These are phyloP conservation scores for Rana temporaria DNA, from an alignment of 2,113 vertebrate genomes.

Conservation along the genomic window DNA sequence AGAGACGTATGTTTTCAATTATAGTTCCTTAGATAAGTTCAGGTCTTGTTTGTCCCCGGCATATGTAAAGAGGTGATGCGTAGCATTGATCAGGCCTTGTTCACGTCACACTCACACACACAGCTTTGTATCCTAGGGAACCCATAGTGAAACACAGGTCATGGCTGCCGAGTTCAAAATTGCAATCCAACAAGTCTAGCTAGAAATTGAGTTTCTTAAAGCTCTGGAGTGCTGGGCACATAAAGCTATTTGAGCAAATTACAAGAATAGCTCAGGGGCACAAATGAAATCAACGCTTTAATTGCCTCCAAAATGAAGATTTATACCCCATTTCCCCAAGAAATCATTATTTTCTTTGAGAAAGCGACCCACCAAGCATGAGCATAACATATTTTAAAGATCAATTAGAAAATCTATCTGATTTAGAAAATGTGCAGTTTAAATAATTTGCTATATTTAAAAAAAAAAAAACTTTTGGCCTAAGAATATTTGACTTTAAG, in stretches of 20 bases:
- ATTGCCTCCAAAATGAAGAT: constrained; percentile 97
- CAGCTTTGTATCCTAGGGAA: constrained; percentile 9
- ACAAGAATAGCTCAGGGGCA: constrained; percentile 89
- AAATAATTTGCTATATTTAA: background rate
- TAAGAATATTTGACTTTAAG: too few species aligned
- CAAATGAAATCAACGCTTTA: constrained; percentile 92
- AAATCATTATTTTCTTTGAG: constrained; percentile 82
- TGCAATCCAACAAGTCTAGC: constrained; percentile 82
- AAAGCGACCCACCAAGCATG: constrained; percentile 67
- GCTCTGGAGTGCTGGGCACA: constrained; percentile 88
- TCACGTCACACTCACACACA: background rate
- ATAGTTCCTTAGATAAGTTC: background rate
- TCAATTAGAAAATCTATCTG: constrained; percentile 35
- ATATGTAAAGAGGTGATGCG: background rate
- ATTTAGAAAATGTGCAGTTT: background rate
- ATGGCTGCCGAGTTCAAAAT: constrained; percentile 71
- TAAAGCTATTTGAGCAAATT: constrained; percentile 90
- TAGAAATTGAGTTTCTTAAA: constrained; percentile 87
- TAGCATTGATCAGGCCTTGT: background rate
- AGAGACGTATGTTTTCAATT: background rate
- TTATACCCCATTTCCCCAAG: constrained; percentile 88
- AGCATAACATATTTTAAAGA: constrained; percentile 28
- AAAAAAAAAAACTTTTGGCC: too few species aligned
- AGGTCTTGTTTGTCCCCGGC: background rate
- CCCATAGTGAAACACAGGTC: constrained; percentile 58